Base-by-base conservation (phyloP, 2,113 vertebrate species). In the Addax nasomaculatus region DNA sequence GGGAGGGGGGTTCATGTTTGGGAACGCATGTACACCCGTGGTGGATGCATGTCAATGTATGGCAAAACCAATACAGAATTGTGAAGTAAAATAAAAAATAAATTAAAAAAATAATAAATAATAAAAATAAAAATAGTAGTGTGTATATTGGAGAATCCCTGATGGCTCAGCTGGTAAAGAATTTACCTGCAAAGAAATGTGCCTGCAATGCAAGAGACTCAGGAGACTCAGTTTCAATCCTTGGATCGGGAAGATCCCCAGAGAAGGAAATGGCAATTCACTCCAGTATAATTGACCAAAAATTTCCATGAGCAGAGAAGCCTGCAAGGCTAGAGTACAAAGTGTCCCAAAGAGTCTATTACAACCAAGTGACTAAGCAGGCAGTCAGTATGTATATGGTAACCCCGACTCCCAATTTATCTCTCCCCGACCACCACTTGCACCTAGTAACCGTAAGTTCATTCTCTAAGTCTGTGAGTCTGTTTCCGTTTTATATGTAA, bases 231-330 rank as follows among this genome's bases (percentile, higher is more conserved):
- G n/a, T 70, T 70, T 70, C 10, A 3, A 23, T 23, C n/a, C 67
- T 11, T 70, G n/a, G 19, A 36, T 70, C 0, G 0, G 19, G 67
- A 70, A 23, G 4, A 70, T 70, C 19, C n/a, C 2, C 5, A 0
- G 67, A 70, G n/a, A 39, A 70, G 67, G n/a, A 70, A 70, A 70
- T 39, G 19, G 9, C 67, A 70, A 39, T 39, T 39, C 67, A 70
- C n/a, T 70, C 67, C n/a, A 70, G 1, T 70, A 3, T 39, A 70
- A 70, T 1, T 70, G 67, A 23, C n/a, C 5, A 1, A 70, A 70
- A 70, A 39, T 23, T 2, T 70, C 67, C n/a, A 39, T 12, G n/a
- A 39, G 19, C 67, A 23, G 67, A 23, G 67, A 70, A 12, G n/a
- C 19, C n/a, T 70, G 17, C 67, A 39, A 70, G n/a, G 67, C n/a